Conservation (phyloP, 2,888 invertebrate species). For the Perdita meconis region DNA sequence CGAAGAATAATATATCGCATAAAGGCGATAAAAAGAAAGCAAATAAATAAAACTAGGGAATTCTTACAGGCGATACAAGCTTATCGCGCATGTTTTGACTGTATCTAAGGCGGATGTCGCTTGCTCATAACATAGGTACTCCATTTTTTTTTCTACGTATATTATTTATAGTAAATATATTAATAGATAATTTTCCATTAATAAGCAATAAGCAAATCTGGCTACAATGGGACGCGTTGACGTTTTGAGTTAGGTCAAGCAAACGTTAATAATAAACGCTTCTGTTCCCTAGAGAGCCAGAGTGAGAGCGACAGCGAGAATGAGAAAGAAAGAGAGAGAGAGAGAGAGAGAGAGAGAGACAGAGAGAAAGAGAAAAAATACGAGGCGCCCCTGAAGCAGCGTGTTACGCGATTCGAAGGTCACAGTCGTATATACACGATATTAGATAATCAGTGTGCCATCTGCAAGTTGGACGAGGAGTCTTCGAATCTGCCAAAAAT, state of each 20-base stretch:
- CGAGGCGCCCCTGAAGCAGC: conserved; percentile 69
- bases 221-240: conserved; percentile 9
- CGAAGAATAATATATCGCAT: too few species aligned
- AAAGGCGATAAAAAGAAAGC: background rate
- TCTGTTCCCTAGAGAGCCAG: background rate
- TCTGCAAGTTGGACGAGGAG: conserved; percentile 32
- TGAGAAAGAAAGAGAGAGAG: background rate
- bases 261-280: conserved; percentile 50
- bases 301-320: background rate
- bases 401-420: conserved; percentile 72
- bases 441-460: conserved; percentile 75
- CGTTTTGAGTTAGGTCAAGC: conserved; percentile 10
- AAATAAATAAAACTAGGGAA: background rate
- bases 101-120: background rate
- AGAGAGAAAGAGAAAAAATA: too few species aligned
- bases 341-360: background rate
- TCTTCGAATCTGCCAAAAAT: conserved; percentile 58
- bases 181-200: conserved; percentile 1
- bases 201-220: conserved; percentile 9
- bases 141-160: background rate
- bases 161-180: conserved; percentile 7
- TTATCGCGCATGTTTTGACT: background rate
- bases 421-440: conserved; percentile 49
- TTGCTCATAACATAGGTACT: background rate
- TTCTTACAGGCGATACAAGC: background rate